phyloP scores from a whole-genome alignment of 1,140 invertebrate species.

The Philopotamus ludificatus region DNA sequence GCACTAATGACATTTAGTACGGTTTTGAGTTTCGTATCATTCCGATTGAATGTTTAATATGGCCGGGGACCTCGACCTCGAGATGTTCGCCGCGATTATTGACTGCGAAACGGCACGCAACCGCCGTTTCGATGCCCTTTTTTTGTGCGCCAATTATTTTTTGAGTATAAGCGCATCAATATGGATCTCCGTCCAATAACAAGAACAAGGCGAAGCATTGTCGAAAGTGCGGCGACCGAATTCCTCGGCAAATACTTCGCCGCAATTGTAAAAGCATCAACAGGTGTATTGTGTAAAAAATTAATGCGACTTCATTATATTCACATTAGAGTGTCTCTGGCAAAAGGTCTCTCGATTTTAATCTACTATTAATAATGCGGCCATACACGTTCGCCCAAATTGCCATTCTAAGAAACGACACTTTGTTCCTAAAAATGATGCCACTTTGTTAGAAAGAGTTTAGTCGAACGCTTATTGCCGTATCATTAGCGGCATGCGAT shows the following conservation, averaged over 20 bases:
- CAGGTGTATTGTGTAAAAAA: not conserved
- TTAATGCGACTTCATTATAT: conserved; percentile 26
- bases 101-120: not conserved
- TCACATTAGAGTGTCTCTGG: conserved; percentile 30
- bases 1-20: conserved; percentile 24
- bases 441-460: conserved; percentile 23
- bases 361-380: not conserved
- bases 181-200: too few relatives aligned
- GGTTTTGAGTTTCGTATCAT: conserved; percentile 12
- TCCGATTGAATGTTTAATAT: not conserved
- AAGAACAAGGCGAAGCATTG: too few relatives aligned
- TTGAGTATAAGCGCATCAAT: too few relatives aligned
- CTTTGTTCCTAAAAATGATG: conserved; percentile 16
- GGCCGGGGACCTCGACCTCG: not conserved
- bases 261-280: conserved; percentile 8
- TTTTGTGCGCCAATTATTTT: too few relatives aligned
- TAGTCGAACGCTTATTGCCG: conserved; percentile 23
- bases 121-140: not conserved
- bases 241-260: too few relatives aligned
- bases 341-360: conserved; percentile 19
- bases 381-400: conserved; percentile 26
- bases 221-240: too few relatives aligned
- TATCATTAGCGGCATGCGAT: conserved; percentile 35
- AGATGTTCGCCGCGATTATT: not conserved
- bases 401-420: conserved; percentile 39